phyloP scores from a whole-genome alignment of 2,113 vertebrate genomes.

The Colistium nudipinnis region DNA sequence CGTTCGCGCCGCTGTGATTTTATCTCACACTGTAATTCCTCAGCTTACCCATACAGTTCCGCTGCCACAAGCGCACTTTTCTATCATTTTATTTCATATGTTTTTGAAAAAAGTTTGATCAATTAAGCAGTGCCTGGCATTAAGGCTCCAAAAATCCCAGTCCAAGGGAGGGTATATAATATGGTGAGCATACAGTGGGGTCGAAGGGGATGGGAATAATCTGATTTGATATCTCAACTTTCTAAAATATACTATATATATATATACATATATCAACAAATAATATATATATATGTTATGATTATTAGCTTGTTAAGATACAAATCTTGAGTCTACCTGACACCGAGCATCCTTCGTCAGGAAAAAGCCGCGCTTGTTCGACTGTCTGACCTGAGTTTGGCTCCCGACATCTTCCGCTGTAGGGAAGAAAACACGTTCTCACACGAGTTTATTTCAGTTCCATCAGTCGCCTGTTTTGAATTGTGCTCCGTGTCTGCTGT shows the following conservation, averaged over 20 bases:
- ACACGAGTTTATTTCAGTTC: constrained; percentile 28
- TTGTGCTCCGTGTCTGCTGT: constrained; percentile 27
- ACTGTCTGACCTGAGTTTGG: constrained; percentile 50
- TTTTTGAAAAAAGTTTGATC: background rate
- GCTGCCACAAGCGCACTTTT: background rate
- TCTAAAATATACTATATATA: no score
- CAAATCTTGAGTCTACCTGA: background rate
- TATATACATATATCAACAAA: background rate
- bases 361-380: constrained; percentile 17
- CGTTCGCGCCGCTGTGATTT: background rate
- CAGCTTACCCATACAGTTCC: background rate
- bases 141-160: background rate
- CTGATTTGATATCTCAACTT: background rate
- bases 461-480: constrained; percentile 27
- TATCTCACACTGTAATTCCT: background rate
- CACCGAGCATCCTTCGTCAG: constrained; percentile 14
- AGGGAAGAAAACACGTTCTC: constrained; percentile 20
- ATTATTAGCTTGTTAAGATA: background rate
- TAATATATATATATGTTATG: background rate
- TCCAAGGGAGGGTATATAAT: no score
- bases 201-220: background rate
- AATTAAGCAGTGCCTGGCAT: no score
- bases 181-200: no score
- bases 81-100: background rate
- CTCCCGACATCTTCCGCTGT: constrained; percentile 36